Percentiles rank a stretch among this genome's conserved stretches.
These are phyloP conservation scores for Distichodus sexfasciatus DNA, from an alignment of 2,797 vertebrate species.

Conservation along the genomic window DNA sequence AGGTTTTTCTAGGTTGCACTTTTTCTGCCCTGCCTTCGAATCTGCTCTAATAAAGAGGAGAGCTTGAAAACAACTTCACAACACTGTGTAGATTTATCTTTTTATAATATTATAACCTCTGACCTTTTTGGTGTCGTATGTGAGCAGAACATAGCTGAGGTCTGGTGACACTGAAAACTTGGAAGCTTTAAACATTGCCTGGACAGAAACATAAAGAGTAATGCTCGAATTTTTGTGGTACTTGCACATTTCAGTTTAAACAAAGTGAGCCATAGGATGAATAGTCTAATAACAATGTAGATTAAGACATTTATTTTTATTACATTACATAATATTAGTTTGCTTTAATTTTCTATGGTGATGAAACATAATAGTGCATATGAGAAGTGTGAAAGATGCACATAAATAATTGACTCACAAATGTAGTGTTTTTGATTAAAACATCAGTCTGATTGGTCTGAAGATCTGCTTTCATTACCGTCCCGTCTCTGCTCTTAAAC, in stretches of 20 bases:
- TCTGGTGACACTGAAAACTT: slow-evolving; percentile 73
- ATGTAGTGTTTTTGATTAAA: slow-evolving; percentile 71
- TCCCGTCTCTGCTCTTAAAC: slow-evolving; percentile 66
- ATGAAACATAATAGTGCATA: too few relatives aligned
- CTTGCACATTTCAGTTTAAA: background rate
- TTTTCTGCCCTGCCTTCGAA: too few relatives aligned
- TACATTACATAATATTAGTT: too few relatives aligned
- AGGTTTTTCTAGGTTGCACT: too few relatives aligned
- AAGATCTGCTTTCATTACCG: slow-evolving; percentile 60
- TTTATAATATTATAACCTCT: slow-evolving; percentile 34
- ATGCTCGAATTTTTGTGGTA: background rate
- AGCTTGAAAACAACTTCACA: too few relatives aligned
- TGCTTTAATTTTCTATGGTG: too few relatives aligned
- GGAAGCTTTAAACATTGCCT: slow-evolving; percentile 73
- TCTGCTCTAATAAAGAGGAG: too few relatives aligned
- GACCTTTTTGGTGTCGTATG: slow-evolving; percentile 73
- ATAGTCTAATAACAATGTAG: too few relatives aligned
- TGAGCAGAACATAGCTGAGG: slow-evolving; percentile 70
- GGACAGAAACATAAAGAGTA: slow-evolving; percentile 31
- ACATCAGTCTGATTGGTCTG: slow-evolving; percentile 62
- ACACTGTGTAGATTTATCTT: background rate
- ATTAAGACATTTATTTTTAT: too few relatives aligned
- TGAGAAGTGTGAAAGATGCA: too few relatives aligned
- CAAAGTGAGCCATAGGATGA: too few relatives aligned
- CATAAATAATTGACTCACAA: too few relatives aligned